phyloP scores from a whole-genome alignment of 2,797 vertebrate species.

The Ibycter americanus region DNA sequence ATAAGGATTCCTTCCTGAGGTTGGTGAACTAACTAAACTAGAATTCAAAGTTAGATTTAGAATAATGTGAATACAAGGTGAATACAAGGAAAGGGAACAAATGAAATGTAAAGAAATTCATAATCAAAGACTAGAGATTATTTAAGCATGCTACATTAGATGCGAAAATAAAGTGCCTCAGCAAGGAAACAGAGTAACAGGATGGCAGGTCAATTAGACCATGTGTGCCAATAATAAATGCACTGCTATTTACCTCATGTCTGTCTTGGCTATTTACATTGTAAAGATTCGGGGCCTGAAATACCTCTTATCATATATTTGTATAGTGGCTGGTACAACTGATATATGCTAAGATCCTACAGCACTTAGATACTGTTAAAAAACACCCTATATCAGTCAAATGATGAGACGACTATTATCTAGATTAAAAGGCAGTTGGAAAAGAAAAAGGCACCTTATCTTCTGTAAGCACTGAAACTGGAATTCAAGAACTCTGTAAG shows the following conservation, averaged over 20 bases:
- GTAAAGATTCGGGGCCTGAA: neutral
- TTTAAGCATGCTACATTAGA: neutral
- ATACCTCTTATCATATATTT: neutral
- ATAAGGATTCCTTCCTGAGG: neutral
- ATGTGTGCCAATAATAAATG: neutral
- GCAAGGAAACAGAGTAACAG: neutral
- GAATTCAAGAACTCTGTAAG: neutral
- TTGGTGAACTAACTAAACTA: neutral
- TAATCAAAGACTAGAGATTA: neutral
- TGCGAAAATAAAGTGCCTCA: neutral
- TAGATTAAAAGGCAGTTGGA: neutral
- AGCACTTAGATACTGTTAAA: fast-evolving
- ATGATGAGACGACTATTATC: neutral
- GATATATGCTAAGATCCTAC: neutral
- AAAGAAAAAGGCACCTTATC: neutral
- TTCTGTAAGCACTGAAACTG: neutral
- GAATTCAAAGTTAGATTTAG: neutral
- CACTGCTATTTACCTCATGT: neutral
- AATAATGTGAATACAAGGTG: neutral
- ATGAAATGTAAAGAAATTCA: neutral
- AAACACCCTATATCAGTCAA: neutral
- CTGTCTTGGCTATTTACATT: neutral
- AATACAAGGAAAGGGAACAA: neutral
- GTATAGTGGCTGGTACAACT: neutral
- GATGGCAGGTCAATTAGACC: neutral